Base-by-base conservation (phyloP, 2,113 vertebrate genomes). In the Anoura caudifer region DNA sequence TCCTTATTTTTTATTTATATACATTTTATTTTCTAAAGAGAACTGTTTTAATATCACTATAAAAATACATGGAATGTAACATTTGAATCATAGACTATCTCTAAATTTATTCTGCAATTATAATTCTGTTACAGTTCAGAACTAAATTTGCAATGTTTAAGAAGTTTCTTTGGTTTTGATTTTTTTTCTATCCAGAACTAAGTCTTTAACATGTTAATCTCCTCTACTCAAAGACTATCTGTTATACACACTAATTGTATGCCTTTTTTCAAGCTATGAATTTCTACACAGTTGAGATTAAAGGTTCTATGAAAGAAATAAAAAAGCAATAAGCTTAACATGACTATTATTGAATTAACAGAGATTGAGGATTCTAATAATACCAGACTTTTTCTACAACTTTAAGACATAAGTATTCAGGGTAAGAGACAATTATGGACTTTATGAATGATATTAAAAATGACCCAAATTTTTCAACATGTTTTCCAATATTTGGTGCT, bases 61-160 rank as follows among this genome's bases (percentile, higher is more conserved):
- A 72, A 96, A 81, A 91, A 76, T 43, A 20, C 7, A 38, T 81
- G 11, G 1, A 2, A 13, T 13, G 45, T 26, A 50, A 84, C 5
- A 41, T 75, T 69, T 36, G 2, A 95, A 92, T 84, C 84, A 69
- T 81, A 67, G 15, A 90, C 82, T 86, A 79, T 63, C 47, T 91
- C 54, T 82, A 91, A 83, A 92, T 69, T 72, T 81, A 80, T 94
- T 82, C 86, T 88, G 7, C 33, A 90, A 81, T 92, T 93, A 90
- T 80, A 93, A 70, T 95, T 22, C 81, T 91, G 7, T 45, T 54
- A 86, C 24, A 95, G 20, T 83, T 97, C 54, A 87, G 59, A 89
- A 95, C 28, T 61, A 95, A 95, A 77, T 90, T 93, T 93, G 28
- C 11, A 80, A n/a, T 65, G 26, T 89, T 97, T 95, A 69, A 82